phyloP scores from a whole-genome alignment of 30 jellyfish, hydroid and myxozoan genomes.

The Pelagia noctiluca region DNA sequence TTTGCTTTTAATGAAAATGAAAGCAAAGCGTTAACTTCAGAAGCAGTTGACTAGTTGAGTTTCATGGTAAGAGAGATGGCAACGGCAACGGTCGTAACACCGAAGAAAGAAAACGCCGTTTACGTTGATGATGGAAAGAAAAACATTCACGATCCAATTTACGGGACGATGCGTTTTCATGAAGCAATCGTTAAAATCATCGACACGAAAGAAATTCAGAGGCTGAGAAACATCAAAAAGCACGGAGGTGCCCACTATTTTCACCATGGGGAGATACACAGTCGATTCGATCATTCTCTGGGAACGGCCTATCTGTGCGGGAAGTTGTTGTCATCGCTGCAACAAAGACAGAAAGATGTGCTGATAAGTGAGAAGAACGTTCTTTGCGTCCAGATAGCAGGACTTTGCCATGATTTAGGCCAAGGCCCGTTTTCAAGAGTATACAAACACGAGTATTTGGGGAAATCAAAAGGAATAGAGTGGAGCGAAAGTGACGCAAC shows the following conservation, averaged over 20 bases:
- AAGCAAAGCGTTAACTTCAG: too few species aligned
- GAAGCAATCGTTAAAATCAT: neutral
- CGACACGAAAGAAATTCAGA: neutral
- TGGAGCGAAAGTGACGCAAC: neutral
- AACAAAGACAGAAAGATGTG: neutral
- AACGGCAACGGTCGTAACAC: neutral
- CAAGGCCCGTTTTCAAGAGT: neutral
- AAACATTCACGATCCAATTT: neutral
- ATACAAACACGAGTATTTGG: conserved; percentile 6
- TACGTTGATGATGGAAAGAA: neutral
- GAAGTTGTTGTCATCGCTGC: neutral
- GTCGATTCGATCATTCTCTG: neutral
- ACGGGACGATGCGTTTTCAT: neutral
- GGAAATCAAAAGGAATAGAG: neutral
- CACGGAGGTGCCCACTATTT: neutral
- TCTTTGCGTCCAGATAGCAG: neutral
- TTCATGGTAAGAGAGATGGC: too few species aligned
- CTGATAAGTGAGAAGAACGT: neutral
- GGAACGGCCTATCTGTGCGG: conserved; percentile 7
- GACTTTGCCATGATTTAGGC: neutral
- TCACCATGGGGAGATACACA: neutral
- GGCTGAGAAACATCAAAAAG: neutral
- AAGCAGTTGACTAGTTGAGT: too few species aligned
- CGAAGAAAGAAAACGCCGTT: neutral
- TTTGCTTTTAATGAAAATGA: too few species aligned